Conservation (phyloP, 2,888 invertebrate genomes). For the Drosophila borborema region DNA sequence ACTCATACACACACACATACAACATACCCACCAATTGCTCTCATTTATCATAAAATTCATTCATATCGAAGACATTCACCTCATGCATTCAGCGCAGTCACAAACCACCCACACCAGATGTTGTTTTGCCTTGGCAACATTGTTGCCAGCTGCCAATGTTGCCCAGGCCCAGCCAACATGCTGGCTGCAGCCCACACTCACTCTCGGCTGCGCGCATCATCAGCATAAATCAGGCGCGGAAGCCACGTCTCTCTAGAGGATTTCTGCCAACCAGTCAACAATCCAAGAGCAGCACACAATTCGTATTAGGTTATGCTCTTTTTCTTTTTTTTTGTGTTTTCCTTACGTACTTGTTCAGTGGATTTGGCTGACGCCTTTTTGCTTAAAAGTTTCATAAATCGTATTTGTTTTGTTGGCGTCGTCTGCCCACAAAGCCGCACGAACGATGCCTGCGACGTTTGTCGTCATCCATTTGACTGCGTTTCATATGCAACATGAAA, state of each 20-base stretch:
- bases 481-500: constrained; percentile 70
- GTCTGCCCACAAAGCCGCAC: constrained; percentile 70
- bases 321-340: too few relatives aligned
- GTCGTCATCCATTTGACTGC: constrained; percentile 79
- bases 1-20: constrained; percentile 14
- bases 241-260: constrained; percentile 51
- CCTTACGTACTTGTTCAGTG: constrained; percentile 34
- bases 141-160: constrained; percentile 35
- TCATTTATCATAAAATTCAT: constrained; percentile 49
- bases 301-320: constrained; percentile 11
- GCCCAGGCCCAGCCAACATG: constrained; percentile 50
- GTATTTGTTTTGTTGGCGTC: constrained; percentile 70
- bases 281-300: constrained; percentile 37
- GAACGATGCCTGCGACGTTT: constrained; percentile 39
- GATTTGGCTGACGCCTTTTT: constrained; percentile 68
- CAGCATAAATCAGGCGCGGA: constrained; percentile 77
- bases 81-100: constrained; percentile 44
- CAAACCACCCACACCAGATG: constrained; percentile 54
- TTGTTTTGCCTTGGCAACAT: constrained; percentile 38
- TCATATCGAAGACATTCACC: constrained; percentile 60
- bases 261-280: constrained; percentile 51
- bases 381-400: constrained; percentile 82
- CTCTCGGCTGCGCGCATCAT: constrained; percentile 55
- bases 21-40: constrained; percentile 17
- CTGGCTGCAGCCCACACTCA: constrained; percentile 34